phyloP scores from a whole-genome alignment of 2,797 vertebrate genomes.

The Rhodeus uyekii region DNA sequence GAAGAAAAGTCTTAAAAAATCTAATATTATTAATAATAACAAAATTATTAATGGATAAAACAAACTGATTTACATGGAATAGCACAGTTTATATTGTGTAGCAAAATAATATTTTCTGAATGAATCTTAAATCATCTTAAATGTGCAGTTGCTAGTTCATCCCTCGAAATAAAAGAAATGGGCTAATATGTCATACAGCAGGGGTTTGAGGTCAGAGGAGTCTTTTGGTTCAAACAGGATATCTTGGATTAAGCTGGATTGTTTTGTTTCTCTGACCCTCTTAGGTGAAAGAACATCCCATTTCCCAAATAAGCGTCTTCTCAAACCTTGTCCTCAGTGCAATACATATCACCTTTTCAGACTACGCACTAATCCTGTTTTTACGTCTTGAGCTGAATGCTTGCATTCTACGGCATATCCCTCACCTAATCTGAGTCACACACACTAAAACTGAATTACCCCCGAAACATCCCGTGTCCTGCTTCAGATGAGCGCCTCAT shows the following conservation, averaged over 20 bases:
- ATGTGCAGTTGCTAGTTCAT: background rate
- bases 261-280: background rate
- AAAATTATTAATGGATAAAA: background rate
- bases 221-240: background rate
- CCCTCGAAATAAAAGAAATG: background rate
- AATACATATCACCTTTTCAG: constrained; percentile 37
- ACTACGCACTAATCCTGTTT: constrained; percentile 40
- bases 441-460: constrained; percentile 57
- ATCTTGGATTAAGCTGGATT: constrained; percentile 10
- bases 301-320: constrained; percentile 24
- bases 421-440: constrained; percentile 55
- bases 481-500: constrained; percentile 51
- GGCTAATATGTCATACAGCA: background rate
- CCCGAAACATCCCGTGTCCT: constrained; percentile 26
- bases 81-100: background rate
- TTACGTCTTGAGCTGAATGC: constrained; percentile 32
- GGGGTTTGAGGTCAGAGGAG: constrained; percentile 5
- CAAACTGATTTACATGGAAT: background rate
- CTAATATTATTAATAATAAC: background rate
- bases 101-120: background rate
- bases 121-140: background rate
- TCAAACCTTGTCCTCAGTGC: constrained; percentile 1
- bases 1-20: background rate
- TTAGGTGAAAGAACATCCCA: constrained; percentile 33
- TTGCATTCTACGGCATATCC: constrained; percentile 25